A percentile compares a stretch with the other conserved stretches of the same genome.
phyloP scores from a whole-genome alignment of 35 echinoderm and acorn worm species.

The Ptychodera flava region DNA sequence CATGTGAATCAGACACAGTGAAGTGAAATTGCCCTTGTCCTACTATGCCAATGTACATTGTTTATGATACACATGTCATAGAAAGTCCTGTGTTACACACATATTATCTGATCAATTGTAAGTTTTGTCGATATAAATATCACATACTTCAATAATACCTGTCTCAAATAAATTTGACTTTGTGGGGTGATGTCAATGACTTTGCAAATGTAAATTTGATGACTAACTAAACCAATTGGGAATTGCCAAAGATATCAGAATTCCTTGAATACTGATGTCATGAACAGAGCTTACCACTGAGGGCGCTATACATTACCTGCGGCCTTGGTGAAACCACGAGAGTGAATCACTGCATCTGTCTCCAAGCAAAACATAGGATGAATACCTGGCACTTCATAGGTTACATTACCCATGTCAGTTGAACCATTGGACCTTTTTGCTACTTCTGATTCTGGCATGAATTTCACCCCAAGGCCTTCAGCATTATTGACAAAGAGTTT shows the following conservation, averaged over 20 bases:
- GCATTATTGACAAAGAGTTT: not conserved
- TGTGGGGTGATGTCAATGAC: not conserved
- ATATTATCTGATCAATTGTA: no score
- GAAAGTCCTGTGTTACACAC: no score
- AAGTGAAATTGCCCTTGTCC: not conserved
- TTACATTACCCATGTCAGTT: constrained; percentile 77
- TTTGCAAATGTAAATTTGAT: not conserved
- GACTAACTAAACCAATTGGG: not conserved
- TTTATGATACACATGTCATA: not conserved
- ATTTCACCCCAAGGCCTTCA: not conserved
- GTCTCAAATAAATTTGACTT: not conserved
- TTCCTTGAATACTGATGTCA: not conserved
- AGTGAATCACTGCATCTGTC: constrained; percentile 32
- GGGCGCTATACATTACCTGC: constrained; percentile 29
- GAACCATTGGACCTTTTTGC: constrained; percentile 17
- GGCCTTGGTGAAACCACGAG: constrained; percentile 26
- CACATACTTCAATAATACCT: no score
- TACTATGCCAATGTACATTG: not conserved
- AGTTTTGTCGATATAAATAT: no score
- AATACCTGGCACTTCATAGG: constrained; percentile 61
- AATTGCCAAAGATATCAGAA: not conserved
- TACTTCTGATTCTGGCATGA: not conserved
- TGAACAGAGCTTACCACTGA: not conserved
- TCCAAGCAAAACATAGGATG: constrained; percentile 59
- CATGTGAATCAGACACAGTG: not conserved